A percentile compares a stretch with the other conserved stretches of the same genome.
Conservation (phyloP, 1,140 invertebrate genomes). For the Geopemphigus sp. region DNA sequence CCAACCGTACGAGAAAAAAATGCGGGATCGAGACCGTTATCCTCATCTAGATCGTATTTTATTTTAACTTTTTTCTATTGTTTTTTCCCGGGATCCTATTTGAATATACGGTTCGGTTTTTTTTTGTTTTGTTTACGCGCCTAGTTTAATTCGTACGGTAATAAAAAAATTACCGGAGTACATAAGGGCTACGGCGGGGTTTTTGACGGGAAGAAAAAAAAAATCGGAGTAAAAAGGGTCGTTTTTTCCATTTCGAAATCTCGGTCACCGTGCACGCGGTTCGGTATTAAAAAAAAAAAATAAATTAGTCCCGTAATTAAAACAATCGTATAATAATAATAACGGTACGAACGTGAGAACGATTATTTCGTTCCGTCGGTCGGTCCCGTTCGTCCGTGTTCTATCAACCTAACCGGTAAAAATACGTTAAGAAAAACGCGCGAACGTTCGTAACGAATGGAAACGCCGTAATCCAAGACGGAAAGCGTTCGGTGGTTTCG, state of each 20-base stretch:
- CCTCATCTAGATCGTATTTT: constrained; percentile 42
- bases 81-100: constrained; percentile 11
- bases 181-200: constrained; percentile 10
- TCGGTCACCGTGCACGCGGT: constrained; percentile 7
- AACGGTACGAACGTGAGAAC: constrained; percentile 16
- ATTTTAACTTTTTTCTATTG: not conserved
- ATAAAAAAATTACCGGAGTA: constrained; percentile 18
- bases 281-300: not conserved
- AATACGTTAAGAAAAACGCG: no score
- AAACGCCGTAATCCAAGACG: no score
- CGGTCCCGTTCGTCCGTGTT: no score
- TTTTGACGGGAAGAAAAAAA: constrained; percentile 7
- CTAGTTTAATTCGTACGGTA: not conserved
- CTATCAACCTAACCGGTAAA: no score
- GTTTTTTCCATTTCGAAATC: not conserved
- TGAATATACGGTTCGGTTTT: not conserved
- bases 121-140: not conserved
- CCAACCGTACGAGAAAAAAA: constrained; percentile 44
- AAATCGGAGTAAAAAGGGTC: not conserved
- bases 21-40: constrained; percentile 48
- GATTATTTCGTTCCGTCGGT: no score
- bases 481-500: no score
- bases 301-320: constrained; percentile 2
- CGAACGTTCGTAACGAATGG: no score
- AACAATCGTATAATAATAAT: not conserved